Conservation (phyloP, 2,113 vertebrate genomes). For the Toxotes jaculatrix region DNA sequence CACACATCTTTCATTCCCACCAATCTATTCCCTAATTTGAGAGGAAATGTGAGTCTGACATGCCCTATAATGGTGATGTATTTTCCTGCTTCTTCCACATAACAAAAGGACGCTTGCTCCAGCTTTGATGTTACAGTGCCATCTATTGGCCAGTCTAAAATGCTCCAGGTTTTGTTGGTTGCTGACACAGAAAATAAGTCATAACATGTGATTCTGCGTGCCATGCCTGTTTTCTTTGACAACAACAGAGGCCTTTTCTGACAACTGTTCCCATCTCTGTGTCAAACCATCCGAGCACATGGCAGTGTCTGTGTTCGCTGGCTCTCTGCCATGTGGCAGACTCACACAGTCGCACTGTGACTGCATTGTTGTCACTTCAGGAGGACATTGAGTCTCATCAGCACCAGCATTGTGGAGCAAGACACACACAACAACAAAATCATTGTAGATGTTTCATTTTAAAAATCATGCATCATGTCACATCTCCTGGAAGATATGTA, state of each 20-base stretch:
- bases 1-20: constrained; percentile 5
- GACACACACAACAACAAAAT: constrained; percentile 11
- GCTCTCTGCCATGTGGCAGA: constrained; percentile 40
- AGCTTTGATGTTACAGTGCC: constrained; percentile 74
- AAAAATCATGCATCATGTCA: background rate
- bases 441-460: constrained; percentile 14
- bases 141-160: constrained; percentile 68
- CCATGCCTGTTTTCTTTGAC: constrained; percentile 31
- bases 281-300: constrained; percentile 45
- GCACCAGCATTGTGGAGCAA: constrained; percentile 29
- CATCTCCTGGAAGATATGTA: background rate
- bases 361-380: constrained; percentile 50
- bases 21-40: constrained; percentile 37
- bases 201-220: constrained; percentile 41
- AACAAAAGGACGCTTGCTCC: background rate
- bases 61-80: constrained; percentile 36
- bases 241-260: constrained; percentile 48
- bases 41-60: constrained; percentile 19
- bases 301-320: constrained; percentile 51
- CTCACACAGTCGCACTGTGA: constrained; percentile 30
- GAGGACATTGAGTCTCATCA: constrained; percentile 33
- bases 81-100: constrained; percentile 6
- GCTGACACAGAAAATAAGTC: constrained; percentile 16
- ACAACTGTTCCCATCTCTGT: constrained; percentile 52
- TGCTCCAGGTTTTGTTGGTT: background rate